These are phyloP conservation scores for Onychomys torridus DNA, from an alignment of 2,797 vertebrate genomes.

Conservation along the genomic window DNA sequence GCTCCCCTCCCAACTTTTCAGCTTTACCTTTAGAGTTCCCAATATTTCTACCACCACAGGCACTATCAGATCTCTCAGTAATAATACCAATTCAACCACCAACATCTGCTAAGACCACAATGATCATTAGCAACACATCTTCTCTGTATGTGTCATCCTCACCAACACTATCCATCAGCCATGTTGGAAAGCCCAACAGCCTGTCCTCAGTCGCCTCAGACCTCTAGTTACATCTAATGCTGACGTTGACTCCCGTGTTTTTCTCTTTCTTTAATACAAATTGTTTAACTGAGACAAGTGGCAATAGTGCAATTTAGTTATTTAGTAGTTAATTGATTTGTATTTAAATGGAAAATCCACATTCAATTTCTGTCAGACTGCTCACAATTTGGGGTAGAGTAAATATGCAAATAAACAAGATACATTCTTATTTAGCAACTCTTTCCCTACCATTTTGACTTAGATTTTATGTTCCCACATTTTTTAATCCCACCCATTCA, in stretches of 20 bases:
- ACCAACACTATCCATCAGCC: neutral
- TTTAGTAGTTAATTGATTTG: neutral
- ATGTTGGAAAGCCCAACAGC: neutral
- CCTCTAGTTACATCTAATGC: neutral
- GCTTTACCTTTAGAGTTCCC: neutral
- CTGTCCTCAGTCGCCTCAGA: neutral
- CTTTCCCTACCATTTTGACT: neutral
- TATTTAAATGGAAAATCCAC: neutral
- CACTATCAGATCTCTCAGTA: neutral
- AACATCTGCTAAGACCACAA: neutral
- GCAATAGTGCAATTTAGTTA: neutral
- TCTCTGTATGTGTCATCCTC: neutral
- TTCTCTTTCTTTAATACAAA: neutral
- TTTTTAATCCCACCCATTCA: neutral
- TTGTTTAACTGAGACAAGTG: neutral
- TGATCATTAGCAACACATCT: neutral
- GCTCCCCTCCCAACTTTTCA: neutral
- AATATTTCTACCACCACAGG: neutral
- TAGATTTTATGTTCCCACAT: neutral
- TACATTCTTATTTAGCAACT: neutral
- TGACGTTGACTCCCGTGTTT: neutral
- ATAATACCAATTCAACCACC: neutral
- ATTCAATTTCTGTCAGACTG: constrained; percentile 23
- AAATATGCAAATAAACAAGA: neutral
- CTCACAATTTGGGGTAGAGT: neutral